Evolutionary conservation across 1,140 invertebrate genomes (phyloP).

Genomic region (Ips typographus): DNA sequence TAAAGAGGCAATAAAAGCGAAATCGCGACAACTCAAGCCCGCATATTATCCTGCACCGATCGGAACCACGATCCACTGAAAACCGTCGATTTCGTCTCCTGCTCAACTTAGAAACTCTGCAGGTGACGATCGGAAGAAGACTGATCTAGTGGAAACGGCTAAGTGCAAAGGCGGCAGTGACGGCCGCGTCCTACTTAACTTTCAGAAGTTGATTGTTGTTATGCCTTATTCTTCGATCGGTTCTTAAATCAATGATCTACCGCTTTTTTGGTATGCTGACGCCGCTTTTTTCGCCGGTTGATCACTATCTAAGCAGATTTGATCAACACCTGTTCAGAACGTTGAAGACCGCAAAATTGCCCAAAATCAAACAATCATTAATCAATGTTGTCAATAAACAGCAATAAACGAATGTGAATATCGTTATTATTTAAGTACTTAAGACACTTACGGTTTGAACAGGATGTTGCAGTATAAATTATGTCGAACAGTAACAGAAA

Average conservation of each 20-base stretch:
- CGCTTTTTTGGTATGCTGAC: neutral
- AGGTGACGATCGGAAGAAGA: slow-evolving; percentile 40
- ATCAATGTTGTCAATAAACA: too few relatives aligned
- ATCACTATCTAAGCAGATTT: too few relatives aligned
- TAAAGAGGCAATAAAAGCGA: slow-evolving; percentile 11
- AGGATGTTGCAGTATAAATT: too few relatives aligned
- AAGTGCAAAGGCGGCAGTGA: slow-evolving; percentile 35
- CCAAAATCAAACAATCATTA: too few relatives aligned
- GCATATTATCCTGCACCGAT: slow-evolving; percentile 8
- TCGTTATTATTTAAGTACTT: too few relatives aligned
- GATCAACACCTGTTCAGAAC: too few relatives aligned
- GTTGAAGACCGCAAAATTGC: too few relatives aligned
- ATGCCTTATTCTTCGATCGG: slow-evolving; percentile 7
- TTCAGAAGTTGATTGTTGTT: slow-evolving; percentile 23
- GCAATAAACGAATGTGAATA: too few relatives aligned
- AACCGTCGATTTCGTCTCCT: slow-evolving; percentile 10
- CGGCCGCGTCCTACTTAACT: slow-evolving; percentile 37
- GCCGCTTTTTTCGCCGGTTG: too few relatives aligned
- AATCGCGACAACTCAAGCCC: slow-evolving; percentile 2
- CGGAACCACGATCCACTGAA: slow-evolving; percentile 6
- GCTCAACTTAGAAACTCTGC: slow-evolving; percentile 20
- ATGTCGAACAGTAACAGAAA: too few relatives aligned
- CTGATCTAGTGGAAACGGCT: slow-evolving; percentile 34
- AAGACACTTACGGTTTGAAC: too few relatives aligned
- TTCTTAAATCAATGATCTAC: slow-evolving; percentile 8